Evolutionary conservation across 2,113 vertebrate genomes (phyloP), one percentile per base, ranked within the genome.

Genomic region (Eurypyga helias): DNA sequence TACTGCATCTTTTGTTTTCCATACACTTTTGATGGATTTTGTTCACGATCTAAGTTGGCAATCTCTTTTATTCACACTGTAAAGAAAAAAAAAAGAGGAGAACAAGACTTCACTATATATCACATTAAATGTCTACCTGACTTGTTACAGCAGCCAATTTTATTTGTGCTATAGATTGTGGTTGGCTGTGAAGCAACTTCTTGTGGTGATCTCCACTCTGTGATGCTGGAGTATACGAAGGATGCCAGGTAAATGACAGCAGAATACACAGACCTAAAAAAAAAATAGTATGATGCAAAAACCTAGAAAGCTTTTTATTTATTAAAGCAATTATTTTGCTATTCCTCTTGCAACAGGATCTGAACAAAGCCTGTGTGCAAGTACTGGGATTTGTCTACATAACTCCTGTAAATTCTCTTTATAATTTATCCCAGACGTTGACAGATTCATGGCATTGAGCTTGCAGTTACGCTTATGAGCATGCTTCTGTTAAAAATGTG

Each of bases 201-300:
- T n/a, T 99, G 99, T 96, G 98, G 99, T n/a, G 99, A 99, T 89
- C 99, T 99, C 89, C 99, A 99, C 94, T 99, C 99, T 10, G 99
- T 99, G 69, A 98, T 99, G 98, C 95, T 99, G 96, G 99, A 99
- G 97, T 99, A 99, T 94, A 99, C 99, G 14, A 99, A 99, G 97
- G 99, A 99, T 96, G 99, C 99, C 94, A 99, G 99, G 99, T 99
- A 97, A 97, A 95, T 94, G 57, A 94, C 28, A 84, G 69, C 15
- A 62, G 46, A 55, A 87, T 49, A 71, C 23, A 57, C 3, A 78
- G 43, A 62, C 67, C 28, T 78, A 41, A 75, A 58, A 65, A 78
- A 51, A 51, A 86, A 58, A 19, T 1, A 87, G 12, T 21, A 75
- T 64, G 51, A 66, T 54, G 92, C 28, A 36, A 96, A 78, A 93